A percentile compares a stretch with the other conserved stretches of the same genome.
phyloP scores from a whole-genome alignment of 2,888 invertebrate species.

The Diabrotica balteata region DNA sequence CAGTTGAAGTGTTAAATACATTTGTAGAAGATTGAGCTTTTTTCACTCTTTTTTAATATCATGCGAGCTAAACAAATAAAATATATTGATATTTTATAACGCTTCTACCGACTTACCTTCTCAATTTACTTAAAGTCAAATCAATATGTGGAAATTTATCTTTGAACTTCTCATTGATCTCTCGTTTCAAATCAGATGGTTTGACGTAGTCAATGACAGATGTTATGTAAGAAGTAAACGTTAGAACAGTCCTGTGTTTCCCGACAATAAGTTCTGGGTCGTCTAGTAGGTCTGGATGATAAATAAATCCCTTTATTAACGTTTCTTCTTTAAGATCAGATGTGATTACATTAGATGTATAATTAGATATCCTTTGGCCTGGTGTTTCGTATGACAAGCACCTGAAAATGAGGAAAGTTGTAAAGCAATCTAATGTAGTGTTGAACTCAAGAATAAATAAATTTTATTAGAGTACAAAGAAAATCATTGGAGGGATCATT shows the following conservation, averaged over 20 bases:
- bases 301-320: constrained; percentile 54
- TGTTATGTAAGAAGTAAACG: constrained; percentile 90
- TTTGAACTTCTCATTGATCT: constrained; percentile 94
- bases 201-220: constrained; percentile 97
- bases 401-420: constrained; percentile 60
- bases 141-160: constrained; percentile 95
- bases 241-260: constrained; percentile 84
- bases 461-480: too few relatives aligned
- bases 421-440: too few relatives aligned
- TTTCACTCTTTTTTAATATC: too few relatives aligned
- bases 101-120: constrained; percentile 71
- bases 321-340: constrained; percentile 60
- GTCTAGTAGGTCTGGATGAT: constrained; percentile 89
- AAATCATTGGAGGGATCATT: too few relatives aligned
- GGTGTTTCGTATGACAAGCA: constrained; percentile 77
- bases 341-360: constrained; percentile 61
- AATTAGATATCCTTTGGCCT: constrained; percentile 62
- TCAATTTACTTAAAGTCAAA: constrained; percentile 91
- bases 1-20: too few relatives aligned
- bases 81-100: too few relatives aligned
- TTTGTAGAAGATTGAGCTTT: too few relatives aligned
- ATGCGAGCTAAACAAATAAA: too few relatives aligned
- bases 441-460: too few relatives aligned
- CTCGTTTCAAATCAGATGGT: constrained; percentile 94
- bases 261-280: constrained; percentile 92